Conservation (phyloP, 2,888 invertebrate genomes). For the Chrysomela aeneicollis region DNA sequence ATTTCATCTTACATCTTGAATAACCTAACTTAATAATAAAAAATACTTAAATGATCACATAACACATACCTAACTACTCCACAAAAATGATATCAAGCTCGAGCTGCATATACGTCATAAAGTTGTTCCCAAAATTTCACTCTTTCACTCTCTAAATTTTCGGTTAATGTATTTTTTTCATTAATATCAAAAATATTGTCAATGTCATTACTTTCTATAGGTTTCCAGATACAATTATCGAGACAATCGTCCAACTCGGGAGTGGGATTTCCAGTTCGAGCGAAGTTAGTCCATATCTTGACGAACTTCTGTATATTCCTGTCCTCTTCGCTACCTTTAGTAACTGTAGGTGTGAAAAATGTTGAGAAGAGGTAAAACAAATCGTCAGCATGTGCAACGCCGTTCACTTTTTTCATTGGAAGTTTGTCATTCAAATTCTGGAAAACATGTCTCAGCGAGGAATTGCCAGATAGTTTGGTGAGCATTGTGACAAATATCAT, state of each 20-base stretch:
- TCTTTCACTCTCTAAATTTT: constrained; percentile 49
- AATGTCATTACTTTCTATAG: constrained; percentile 43
- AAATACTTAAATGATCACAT: too few relatives aligned
- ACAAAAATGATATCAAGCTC: background rate
- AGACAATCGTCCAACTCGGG: constrained; percentile 44
- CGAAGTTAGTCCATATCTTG: constrained; percentile 57
- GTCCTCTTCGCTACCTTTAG: constrained; percentile 47
- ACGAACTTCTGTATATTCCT: constrained; percentile 49
- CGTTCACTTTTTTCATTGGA: constrained; percentile 40
- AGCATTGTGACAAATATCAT: constrained; percentile 45
- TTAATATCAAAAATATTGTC: constrained; percentile 52
- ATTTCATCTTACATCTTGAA: too few relatives aligned
- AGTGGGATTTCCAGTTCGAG: constrained; percentile 51
- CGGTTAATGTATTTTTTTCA: constrained; percentile 43
- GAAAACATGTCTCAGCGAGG: constrained; percentile 40
- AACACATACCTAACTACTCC: background rate
- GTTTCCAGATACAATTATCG: constrained; percentile 49
- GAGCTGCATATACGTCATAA: constrained; percentile 36
- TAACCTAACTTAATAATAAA: too few relatives aligned
- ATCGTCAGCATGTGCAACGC: constrained; percentile 55
- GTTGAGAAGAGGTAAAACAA: constrained; percentile 51
- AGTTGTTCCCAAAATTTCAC: constrained; percentile 54
- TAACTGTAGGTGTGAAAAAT: constrained; percentile 42
- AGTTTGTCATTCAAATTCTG: constrained; percentile 35
- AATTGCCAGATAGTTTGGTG: constrained; percentile 42